Percentiles rank a stretch among this genome's conserved stretches.
Conservation (phyloP, 1,140 invertebrate species). For the Euura saliciscinereae region DNA sequence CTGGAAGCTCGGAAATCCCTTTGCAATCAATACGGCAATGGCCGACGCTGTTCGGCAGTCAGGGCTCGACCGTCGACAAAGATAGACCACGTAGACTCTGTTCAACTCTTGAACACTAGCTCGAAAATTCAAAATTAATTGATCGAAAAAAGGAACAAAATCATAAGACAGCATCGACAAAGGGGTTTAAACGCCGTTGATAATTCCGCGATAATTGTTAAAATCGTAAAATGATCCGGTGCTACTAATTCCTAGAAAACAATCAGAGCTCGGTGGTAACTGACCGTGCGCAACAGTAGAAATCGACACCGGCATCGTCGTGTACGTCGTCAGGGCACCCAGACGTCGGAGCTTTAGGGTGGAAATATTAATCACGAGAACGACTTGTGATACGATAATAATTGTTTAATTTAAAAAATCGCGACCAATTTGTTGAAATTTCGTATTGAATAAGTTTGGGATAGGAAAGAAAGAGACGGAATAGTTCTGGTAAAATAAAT, state of each 20-base stretch:
- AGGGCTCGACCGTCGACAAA: constrained; percentile 46
- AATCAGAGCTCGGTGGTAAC: constrained; percentile 35
- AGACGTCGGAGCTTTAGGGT: not conserved
- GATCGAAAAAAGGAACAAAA: not conserved
- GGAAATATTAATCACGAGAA: too few species aligned
- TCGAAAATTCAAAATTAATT: not conserved
- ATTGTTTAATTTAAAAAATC: too few species aligned
- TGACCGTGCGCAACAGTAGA: constrained; percentile 53
- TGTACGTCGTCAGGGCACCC: constrained; percentile 26
- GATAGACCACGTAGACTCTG: constrained; percentile 24
- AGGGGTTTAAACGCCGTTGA: not conserved
- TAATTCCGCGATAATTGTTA: too few species aligned
- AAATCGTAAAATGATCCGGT: constrained; percentile 8
- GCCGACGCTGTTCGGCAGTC: constrained; percentile 51
- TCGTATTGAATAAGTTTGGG: too few species aligned
- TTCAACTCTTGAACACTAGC: not conserved
- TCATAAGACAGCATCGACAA: not conserved
- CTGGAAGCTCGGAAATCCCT: constrained; percentile 21
- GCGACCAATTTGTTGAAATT: too few species aligned
- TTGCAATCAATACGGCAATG: constrained; percentile 57
- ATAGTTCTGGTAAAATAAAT: too few species aligned
- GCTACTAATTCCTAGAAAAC: not conserved
- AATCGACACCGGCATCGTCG: constrained; percentile 26
- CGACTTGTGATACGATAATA: too few species aligned
- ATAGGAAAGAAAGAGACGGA: too few species aligned